Percentiles rank a stretch among this genome's conserved stretches.
Evolutionary conservation across 2,113 vertebrate species (phyloP).

Genomic region (Tringa solitaria): DNA sequence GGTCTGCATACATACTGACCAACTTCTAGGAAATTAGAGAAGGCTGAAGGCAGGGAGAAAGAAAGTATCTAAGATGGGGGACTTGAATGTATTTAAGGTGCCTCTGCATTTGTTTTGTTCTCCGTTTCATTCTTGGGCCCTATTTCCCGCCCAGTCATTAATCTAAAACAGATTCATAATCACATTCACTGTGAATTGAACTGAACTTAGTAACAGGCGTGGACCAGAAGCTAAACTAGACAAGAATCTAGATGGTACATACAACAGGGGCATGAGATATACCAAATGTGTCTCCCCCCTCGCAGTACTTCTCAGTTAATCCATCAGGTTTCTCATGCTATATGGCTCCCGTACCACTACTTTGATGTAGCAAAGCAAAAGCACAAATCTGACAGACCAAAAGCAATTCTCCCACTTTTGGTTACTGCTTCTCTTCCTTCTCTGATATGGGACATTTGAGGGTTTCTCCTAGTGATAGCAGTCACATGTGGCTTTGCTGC

Average conservation of each 20-base stretch:
- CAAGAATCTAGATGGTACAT: neutral
- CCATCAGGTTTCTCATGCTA: neutral
- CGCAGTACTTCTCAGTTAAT: neutral
- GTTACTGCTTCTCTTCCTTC: neutral
- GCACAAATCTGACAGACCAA: neutral
- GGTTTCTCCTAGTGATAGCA: neutral
- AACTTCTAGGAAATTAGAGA: neutral
- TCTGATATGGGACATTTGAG: fast-evolving
- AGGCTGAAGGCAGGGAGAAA: neutral
- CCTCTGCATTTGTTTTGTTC: neutral
- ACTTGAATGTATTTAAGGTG: neutral
- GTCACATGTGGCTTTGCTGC: neutral
- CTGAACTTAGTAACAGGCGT: neutral
- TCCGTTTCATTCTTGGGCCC: neutral
- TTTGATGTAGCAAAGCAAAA: neutral
- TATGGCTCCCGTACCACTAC: neutral
- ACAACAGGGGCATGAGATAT: fast-evolving
- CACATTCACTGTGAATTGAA: neutral
- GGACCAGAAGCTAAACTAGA: neutral
- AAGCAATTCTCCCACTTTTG: neutral
- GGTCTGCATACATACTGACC: neutral
- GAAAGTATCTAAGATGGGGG: neutral
- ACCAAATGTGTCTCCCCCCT: neutral
- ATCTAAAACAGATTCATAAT: neutral
- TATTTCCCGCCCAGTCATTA: neutral